Percentiles rank a stretch among this genome's conserved stretches.
These are phyloP conservation scores for Ennomos fuscantarius DNA, from an alignment of 2,888 invertebrate genomes.

Conservation along the genomic window DNA sequence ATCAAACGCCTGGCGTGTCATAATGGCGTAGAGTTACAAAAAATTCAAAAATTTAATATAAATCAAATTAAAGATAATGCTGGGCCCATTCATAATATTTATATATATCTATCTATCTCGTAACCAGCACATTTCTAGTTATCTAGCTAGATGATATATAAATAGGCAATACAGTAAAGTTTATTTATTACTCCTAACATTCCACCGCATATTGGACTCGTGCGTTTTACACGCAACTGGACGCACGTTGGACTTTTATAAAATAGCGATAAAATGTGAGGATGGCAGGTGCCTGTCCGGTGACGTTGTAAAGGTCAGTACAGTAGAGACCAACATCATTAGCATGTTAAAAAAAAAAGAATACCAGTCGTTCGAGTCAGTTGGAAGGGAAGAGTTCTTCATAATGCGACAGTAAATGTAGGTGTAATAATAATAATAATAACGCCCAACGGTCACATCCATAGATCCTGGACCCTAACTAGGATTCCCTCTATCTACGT, in stretches of 20 bases:
- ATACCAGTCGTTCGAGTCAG: not conserved
- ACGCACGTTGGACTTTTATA: slow-evolving; percentile 48
- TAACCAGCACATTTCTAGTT: slow-evolving; percentile 6
- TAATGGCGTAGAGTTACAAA: no score
- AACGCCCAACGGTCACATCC: no score
- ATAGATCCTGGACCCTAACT: no score
- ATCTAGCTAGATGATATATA: slow-evolving; percentile 6
- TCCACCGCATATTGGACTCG: slow-evolving; percentile 46
- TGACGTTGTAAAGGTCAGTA: no score
- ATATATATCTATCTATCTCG: not conserved
- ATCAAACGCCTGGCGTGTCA: no score
- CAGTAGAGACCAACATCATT: no score
- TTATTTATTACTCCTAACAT: slow-evolving; percentile 36
- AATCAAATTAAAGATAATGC: not conserved
- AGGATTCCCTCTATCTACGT: no score
- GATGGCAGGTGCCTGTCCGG: slow-evolving; percentile 6
- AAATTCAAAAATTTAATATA: no score
- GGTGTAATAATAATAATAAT: no score
- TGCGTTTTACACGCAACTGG: slow-evolving; percentile 56
- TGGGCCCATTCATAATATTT: slow-evolving; percentile 7
- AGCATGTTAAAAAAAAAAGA: no score
- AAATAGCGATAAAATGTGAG: slow-evolving; percentile 15
- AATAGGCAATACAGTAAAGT: slow-evolving; percentile 19
- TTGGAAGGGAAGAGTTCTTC: slow-evolving; percentile 10
- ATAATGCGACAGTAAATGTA: no score